Evolutionary conservation across 2,797 vertebrate species (phyloP).

Genomic region (Monodelphis domestica): DNA sequence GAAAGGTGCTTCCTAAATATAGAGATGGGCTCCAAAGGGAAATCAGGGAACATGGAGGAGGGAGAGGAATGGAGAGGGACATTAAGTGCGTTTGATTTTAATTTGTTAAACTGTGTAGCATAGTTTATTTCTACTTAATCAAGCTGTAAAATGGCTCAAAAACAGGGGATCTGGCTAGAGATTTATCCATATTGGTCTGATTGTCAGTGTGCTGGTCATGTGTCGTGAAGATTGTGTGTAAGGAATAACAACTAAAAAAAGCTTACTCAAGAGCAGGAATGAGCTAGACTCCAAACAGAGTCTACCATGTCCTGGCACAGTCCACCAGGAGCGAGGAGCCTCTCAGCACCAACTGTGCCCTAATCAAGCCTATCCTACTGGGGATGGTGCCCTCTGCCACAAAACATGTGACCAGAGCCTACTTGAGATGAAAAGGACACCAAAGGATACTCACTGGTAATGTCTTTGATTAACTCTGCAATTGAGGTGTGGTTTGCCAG

Average conservation of each 20-base stretch:
- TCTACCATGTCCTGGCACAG: background rate
- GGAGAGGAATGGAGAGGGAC: background rate
- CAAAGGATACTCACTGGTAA: constrained; percentile 90
- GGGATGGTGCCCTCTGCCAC: background rate
- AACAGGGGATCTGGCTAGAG: no score
- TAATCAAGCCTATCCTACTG: background rate
- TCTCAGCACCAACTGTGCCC: background rate
- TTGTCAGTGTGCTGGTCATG: background rate
- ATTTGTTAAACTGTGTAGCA: background rate
- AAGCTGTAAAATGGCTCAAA: background rate
- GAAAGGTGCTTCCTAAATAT: background rate
- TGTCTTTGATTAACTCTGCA: constrained; percentile 97
- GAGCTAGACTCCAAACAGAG: accelerated
- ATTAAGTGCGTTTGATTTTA: background rate
- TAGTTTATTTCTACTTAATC: background rate
- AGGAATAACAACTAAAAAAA: background rate
- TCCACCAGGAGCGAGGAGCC: background rate
- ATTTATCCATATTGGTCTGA: no score
- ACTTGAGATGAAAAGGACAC: accelerated
- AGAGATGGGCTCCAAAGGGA: background rate
- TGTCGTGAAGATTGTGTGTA: background rate
- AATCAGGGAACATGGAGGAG: background rate
- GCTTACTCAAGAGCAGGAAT: background rate
- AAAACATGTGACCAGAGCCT: background rate
- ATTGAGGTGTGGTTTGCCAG: constrained; percentile 99